Evolutionary conservation across 2,113 vertebrate genomes (phyloP), one percentile per base, ranked within the genome.

Genomic region (Salvator merianae): DNA sequence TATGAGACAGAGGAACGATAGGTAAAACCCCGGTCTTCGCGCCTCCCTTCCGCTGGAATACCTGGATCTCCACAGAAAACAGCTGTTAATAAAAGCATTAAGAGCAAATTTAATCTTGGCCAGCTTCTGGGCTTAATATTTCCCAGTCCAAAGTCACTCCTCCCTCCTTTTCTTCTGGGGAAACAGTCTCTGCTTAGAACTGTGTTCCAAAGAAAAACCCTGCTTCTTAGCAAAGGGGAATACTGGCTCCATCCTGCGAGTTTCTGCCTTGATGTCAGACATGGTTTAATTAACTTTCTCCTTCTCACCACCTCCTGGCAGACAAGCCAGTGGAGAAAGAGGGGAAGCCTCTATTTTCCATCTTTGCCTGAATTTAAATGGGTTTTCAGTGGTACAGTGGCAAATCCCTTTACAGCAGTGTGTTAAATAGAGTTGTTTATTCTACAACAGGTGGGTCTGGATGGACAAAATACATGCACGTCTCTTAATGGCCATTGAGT

Each of bases 1-100:
- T 98, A 99, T 69, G 97, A 98, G 81, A 99, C 97, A 1, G 98
- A 98, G 0, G 99, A 99, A 63, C 98, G 97, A 92, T 98, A 99
- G 3, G 97, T 99, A 93, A 99, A 99, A 77, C 99, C 98, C 36
- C 97, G 87, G 93, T 99, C 99, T 87, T 99, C 98, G 83, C 99
- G 93, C 83, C 95, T 95, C 40, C 98, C 98, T 30, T 96, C 97
- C 4, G 97, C 96, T 0, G 99, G 99, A 10, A 97, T 94, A 0
- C 99, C 99, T 0, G 99, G 98, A 75, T 99, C 99, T 13, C 98
- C 99, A 1, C 99, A 99, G 96, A 99, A 99, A 82, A 99, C 98
- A 12, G 99, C 99, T 99, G 93, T 22, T 90, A 87, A 59, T 4
- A 75, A 1, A 82, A 78, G 36, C 22, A 26, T 43, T 3, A 73